Base-by-base conservation (phyloP, 2,113 vertebrate species). In the Xiphophorus maculatus region DNA sequence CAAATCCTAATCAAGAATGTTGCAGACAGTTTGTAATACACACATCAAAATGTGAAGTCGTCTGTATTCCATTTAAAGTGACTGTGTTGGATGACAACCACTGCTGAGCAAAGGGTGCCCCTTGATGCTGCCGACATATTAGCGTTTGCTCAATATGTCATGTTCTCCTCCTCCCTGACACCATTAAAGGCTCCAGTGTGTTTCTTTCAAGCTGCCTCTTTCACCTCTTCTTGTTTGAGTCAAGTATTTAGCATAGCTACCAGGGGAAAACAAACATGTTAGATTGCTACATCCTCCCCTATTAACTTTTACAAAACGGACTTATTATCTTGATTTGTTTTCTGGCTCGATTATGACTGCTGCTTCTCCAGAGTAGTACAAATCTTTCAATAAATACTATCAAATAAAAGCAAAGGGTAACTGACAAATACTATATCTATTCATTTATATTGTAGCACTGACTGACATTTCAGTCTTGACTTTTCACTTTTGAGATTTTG, bases 91-190 rank as follows among this genome's bases (percentile, higher is more conserved):
- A 81, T 27, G 62, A 79, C 11, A 79, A 40, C 64, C 0, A 30
- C 62, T 5, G 25, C 66, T 54, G 73, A 69, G 51, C 40, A 63
- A 64, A 4, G 62, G 30, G 72, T 3, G 44, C 58, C 60, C 58
- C 69, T 22, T 70, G 51, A 84, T 30, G 30, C 77, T 33, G 65
- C 1, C 3, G 44, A 74, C 80, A 73, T 79, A 76, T 69, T 54
- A 76, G 58, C 51, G 63, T 78, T 63, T 29, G 48, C 77, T 74
- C 62, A 61, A 61, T 37, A 37, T 79, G 77, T 76, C 83, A 84
- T 58, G 27, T 51, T 68, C 37, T 27, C 79, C 65, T 71, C 69
- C 74, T 77, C 63, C 42, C 14, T 64, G 69, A 83, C 79, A 79
- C 27, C 27, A 27, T 73, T 74, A 82, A 82, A 82, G 83, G 62